Evolutionary conservation across 53 echinoderm and acorn worm genomes (phyloP), one percentile per base, ranked within the genome.

Genomic region (Zoroaster sp.): DNA sequence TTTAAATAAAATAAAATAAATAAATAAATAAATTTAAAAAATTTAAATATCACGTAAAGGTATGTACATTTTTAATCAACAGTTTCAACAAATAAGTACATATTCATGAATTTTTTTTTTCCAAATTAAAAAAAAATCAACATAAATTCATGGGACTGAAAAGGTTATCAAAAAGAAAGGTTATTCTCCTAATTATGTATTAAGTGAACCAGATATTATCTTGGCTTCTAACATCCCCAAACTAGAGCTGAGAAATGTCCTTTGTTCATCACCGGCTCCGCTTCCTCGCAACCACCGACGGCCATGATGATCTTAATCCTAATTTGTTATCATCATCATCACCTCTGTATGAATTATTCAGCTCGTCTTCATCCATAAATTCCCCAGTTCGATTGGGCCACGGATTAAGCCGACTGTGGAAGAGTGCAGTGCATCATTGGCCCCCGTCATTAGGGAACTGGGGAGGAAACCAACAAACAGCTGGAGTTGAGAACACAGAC

Each of bases 241-340:
- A 17, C 33, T 40, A 17, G 44, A 68, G 13, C 68, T 41, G 14
- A 46, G 25, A 10, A 35, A 47, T 44, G 9, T n/a, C 47, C 85
- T 85, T 85, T 85, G 85, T 85, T 71, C 71, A 36, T 85, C n/a
- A 46, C 71, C 72, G 52, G 47, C 35, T 36, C 85, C 85, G 70
- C 85, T 85, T 70, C 82, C n/a, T 85, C 69, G 85, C 85, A 70
- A 83, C 85, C 85, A 69, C 37, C 67, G 41, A 15, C 15, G 54
- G 53, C 67, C 41, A n/a, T 44, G 43, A 41, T 4, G 46, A 85
- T 71, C 51, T 70, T 71, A 85, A 85, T 69, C 85, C 85, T 49
- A 30, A 45, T 41, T 71, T 85, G 49, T 85, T 51, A 25, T 59
- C 28, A 59, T 59, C 66, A 85, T 43, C 49, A 21, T 35, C 45